Percentiles rank a stretch among this genome's conserved stretches.
These are phyloP conservation scores for Galagoides demidoff DNA, from an alignment of 2,797 vertebrate genomes.

Conservation along the genomic window DNA sequence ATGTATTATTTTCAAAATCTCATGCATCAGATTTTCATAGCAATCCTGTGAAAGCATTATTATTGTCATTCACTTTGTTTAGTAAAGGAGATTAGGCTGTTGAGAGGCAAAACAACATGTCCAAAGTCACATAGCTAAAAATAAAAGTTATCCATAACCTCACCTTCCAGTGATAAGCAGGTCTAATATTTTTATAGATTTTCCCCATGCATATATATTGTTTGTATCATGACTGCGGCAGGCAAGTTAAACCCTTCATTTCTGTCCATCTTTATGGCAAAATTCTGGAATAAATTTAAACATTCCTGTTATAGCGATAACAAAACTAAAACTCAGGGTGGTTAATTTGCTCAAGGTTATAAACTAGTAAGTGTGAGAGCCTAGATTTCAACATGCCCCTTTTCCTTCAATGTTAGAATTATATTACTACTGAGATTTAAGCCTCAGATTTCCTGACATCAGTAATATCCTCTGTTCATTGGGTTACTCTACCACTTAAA, in stretches of 20 bases:
- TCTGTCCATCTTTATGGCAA: neutral
- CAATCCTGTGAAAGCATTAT: neutral
- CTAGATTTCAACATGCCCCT: neutral
- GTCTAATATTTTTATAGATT: neutral
- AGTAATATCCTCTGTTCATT: neutral
- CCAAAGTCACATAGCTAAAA: neutral
- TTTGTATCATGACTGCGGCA: neutral
- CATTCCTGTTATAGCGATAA: neutral
- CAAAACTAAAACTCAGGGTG: neutral
- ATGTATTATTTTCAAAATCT: neutral
- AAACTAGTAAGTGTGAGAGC: neutral
- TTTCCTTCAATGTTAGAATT: constrained; percentile 18
- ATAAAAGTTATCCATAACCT: neutral
- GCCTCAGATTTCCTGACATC: neutral
- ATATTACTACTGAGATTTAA: neutral
- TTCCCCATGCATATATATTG: neutral
- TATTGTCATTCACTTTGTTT: neutral
- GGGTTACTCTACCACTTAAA: neutral
- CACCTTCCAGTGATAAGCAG: neutral
- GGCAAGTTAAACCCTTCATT: neutral
- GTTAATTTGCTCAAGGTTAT: neutral
- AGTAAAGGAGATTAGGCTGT: constrained; percentile 24
- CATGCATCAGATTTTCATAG: constrained; percentile 20
- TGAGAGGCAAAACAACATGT: neutral
- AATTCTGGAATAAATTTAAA: neutral